These are phyloP conservation scores for Cavia aperea DNA, from an alignment of 2,113 vertebrate species.

Conservation along the genomic window DNA sequence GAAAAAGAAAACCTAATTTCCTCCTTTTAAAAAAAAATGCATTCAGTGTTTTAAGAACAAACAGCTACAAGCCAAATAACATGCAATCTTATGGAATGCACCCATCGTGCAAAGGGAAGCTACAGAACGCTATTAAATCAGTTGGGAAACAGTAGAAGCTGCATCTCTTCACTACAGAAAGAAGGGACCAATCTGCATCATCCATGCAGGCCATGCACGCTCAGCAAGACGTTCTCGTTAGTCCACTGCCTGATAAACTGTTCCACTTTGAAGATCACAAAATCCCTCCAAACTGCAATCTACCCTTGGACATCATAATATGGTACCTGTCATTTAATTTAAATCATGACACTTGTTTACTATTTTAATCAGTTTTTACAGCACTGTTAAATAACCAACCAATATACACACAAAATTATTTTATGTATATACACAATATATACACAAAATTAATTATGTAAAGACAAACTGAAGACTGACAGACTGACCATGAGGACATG, in stretches of 20 bases:
- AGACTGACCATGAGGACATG: neutral
- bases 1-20: neutral
- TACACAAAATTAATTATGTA: neutral
- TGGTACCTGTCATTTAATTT: constrained; percentile 19
- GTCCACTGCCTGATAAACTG: neutral
- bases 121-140: neutral
- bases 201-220: neutral
- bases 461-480: neutral
- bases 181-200: neutral
- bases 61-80: neutral
- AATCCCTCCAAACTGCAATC: neutral
- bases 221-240: neutral
- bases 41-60: constrained; percentile 29
- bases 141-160: neutral
- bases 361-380: neutral
- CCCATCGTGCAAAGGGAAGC: neutral
- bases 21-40: neutral
- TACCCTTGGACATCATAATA: neutral
- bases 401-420: neutral
- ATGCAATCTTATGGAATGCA: neutral
- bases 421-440: too few species aligned
- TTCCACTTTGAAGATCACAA: neutral
- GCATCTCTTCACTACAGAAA: neutral
- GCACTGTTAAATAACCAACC: neutral
- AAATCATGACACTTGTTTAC: neutral